These are phyloP conservation scores for Triops cancriformis DNA, from an alignment of 1,140 invertebrate species.

Conservation along the genomic window DNA sequence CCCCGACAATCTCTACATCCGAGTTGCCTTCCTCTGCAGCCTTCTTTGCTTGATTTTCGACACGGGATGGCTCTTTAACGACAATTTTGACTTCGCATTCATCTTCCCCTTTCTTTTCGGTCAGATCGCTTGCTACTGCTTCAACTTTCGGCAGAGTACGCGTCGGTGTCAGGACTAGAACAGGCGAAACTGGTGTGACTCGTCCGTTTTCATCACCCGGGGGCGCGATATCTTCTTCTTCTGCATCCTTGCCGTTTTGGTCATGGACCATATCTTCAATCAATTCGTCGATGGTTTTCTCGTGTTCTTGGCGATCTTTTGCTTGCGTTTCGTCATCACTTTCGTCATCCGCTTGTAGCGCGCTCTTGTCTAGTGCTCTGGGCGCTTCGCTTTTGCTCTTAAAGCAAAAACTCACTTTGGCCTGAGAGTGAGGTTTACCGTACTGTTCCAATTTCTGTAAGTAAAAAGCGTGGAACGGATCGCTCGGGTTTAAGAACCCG, in stretches of 20 bases:
- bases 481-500: conserved; percentile 61
- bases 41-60: background rate
- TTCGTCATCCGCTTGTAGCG: background rate
- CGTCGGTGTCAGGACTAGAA: background rate
- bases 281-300: conserved; percentile 15
- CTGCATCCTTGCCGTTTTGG: background rate
- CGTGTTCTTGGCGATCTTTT: conserved; percentile 3
- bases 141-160: background rate
- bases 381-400: conserved; percentile 7
- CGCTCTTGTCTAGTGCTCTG: conserved; percentile 3
- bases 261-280: conserved; percentile 17
- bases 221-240: conserved; percentile 3
- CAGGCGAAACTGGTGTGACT: background rate
- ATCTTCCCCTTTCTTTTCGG: background rate
- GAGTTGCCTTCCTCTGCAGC: background rate
- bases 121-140: background rate
- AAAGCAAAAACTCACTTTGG: background rate
- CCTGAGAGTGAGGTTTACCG: conserved; percentile 28
- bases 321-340: conserved; percentile 21
- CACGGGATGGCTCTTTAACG: background rate
- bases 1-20: background rate
- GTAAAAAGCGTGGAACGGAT: conserved; percentile 70
- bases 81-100: background rate
- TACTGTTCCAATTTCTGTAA: conserved; percentile 34
- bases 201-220: background rate